Base-by-base conservation (phyloP, 2,888 invertebrate species). In the Acutogordius australiensis region DNA sequence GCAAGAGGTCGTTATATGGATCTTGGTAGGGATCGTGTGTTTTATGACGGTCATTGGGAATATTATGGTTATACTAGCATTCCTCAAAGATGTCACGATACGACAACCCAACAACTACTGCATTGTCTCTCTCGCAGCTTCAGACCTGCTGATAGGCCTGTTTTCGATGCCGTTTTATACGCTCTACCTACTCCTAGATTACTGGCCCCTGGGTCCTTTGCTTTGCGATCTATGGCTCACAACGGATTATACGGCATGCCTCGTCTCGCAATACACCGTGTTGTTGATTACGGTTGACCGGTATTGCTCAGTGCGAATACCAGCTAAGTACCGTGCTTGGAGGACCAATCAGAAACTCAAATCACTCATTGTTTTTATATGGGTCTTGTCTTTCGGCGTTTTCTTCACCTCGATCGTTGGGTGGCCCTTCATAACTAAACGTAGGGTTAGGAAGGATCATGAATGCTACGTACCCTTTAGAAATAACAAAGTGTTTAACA, bases 141-240 rank as follows among this genome's bases (percentile, higher is more conserved):
- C 88, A 4, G 91, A 94, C 72, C 80, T 94, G 76, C 77, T 94
- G 63, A 97, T 97, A 71, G 97, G 97, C 67, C 82, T 88, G 59
- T 81, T 94, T 62, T 94, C 94, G 29, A 86, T 97, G 82, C 94
- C 97, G 61, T 90, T 97, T 74, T 97, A 87, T 74, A 90, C 91
- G 28, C 84, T 90, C 64, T 94, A 97, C 75, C 83, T 94, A 61
- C 75, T 99, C 64, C 83, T 84, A 77, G 88, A 87, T 61, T 82
- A 84, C 70, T 97, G 97, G 97, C 84, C 88, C 69, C 77, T 97
- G 64, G 94, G 97, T 18, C 84, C 87, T 28, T 76, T 94, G 62
- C 76, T 91, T 2, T 97, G 94, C 70, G 94, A 97, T 72, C 77
- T 97, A 61, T 97, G 97, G 97, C 78, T 97, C 4, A 88, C 91